phyloP scores from a whole-genome alignment of 2,888 invertebrate species.

The Drosophila helvetica region DNA sequence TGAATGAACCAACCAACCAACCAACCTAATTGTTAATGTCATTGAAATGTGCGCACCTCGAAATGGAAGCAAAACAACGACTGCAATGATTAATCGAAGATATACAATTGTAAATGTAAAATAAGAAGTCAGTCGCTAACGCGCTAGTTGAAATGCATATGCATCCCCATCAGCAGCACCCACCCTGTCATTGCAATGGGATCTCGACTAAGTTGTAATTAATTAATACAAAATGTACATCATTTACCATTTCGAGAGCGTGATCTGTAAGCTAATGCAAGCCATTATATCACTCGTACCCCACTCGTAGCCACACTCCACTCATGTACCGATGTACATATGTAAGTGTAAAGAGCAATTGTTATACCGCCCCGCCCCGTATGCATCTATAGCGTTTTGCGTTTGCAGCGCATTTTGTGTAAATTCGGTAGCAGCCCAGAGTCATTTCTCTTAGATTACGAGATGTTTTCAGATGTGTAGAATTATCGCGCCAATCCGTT shows the following conservation, averaged over 20 bases:
- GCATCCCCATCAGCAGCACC: constrained; percentile 38
- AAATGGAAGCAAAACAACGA: constrained; percentile 42
- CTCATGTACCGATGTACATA: constrained; percentile 27
- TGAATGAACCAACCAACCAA: constrained; percentile 32
- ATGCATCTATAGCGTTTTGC: constrained; percentile 30
- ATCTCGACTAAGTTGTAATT: constrained; percentile 63
- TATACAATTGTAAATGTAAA: constrained; percentile 47
- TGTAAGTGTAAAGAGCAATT: constrained; percentile 57
- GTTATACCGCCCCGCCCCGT: constrained; percentile 41
- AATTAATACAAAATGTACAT: constrained; percentile 32
- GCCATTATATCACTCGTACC: constrained; percentile 43
- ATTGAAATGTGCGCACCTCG: constrained; percentile 51
- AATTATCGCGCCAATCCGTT: constrained; percentile 42
- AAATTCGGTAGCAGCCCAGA: constrained; percentile 62
- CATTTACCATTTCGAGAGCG: constrained; percentile 52
- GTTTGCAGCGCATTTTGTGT: constrained; percentile 49
- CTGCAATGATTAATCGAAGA: constrained; percentile 46
- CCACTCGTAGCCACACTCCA: constrained; percentile 18
- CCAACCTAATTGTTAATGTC: constrained; percentile 59
- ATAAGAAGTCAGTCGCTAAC: constrained; percentile 52
- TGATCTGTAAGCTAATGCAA: constrained; percentile 62
- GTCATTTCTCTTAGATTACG: constrained; percentile 60
- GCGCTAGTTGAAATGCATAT: constrained; percentile 59
- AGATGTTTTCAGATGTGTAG: constrained; percentile 45
- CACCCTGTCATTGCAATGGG: constrained; percentile 55